Conservation (phyloP, 2,888 invertebrate species). For the Asteroscopus sphinx region DNA sequence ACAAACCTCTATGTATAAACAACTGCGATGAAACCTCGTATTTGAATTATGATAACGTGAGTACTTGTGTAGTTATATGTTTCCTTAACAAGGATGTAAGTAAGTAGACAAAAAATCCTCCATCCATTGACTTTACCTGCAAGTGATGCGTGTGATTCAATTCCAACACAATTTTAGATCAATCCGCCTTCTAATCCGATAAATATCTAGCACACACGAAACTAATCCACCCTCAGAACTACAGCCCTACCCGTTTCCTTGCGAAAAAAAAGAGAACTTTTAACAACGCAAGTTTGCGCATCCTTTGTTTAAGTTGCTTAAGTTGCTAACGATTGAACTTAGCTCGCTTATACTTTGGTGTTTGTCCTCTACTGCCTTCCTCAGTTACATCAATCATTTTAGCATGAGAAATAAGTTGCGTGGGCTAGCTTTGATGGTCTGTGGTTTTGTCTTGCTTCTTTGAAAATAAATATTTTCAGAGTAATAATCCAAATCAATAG, state of each 20-base stretch:
- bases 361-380: conserved; percentile 43
- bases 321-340: conserved; percentile 71
- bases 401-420: background rate
- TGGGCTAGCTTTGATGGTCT: too few species aligned
- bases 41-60: too few species aligned
- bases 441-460: too few species aligned
- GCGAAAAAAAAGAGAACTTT: conserved; percentile 54
- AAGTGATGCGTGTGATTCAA: too few species aligned
- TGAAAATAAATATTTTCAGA: too few species aligned
- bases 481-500: too few species aligned
- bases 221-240: conserved; percentile 11
- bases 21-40: too few species aligned
- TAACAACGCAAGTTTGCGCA: conserved; percentile 62
- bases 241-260: conserved; percentile 16
- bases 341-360: conserved; percentile 49
- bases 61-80: too few species aligned
- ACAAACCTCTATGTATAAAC: too few species aligned
- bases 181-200: conserved; percentile 10
- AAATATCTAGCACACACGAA: conserved; percentile 12
- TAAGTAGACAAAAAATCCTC: too few species aligned
- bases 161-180: background rate
- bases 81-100: too few species aligned
- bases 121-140: too few species aligned
- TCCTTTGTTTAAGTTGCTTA: conserved; percentile 64
- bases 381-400: conserved; percentile 44